Evolutionary conservation across 2,888 invertebrate species (phyloP).

Genomic region (Stenchaetothrips biformis): DNA sequence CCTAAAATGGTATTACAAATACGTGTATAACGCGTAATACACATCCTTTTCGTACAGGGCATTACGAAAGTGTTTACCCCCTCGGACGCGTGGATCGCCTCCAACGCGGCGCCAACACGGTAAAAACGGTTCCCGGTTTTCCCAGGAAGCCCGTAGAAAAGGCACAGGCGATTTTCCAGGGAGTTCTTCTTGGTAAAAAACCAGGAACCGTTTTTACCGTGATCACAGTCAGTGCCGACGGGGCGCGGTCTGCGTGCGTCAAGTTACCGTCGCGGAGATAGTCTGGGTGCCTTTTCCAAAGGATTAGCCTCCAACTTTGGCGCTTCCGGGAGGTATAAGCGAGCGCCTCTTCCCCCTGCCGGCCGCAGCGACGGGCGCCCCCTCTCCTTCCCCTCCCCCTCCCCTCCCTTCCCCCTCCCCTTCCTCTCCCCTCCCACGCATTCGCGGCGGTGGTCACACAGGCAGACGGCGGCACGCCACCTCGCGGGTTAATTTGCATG

Average conservation of each 20-base stretch:
- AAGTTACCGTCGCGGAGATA: constrained; percentile 9
- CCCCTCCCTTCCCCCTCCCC: background rate
- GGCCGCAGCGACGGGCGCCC: background rate
- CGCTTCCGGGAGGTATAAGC: background rate
- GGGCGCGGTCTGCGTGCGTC: background rate
- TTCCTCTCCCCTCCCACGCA: background rate
- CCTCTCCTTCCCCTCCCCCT: background rate
- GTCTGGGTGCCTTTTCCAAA: constrained; percentile 4
- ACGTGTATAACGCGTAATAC: too few species aligned
- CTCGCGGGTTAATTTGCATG: constrained; percentile 11
- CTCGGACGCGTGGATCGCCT: too few species aligned
- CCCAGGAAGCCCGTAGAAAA: too few species aligned
- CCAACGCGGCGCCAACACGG: too few species aligned
- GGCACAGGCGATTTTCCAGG: too few species aligned
- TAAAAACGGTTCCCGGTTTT: too few species aligned
- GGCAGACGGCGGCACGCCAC: background rate
- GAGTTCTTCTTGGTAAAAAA: too few species aligned
- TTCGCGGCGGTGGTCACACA: background rate
- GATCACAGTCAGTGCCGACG: too few species aligned
- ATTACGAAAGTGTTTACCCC: too few species aligned
- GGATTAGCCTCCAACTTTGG: constrained; percentile 4
- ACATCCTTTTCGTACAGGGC: too few species aligned
- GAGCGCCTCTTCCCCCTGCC: background rate
- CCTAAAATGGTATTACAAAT: too few species aligned
- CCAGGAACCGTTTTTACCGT: too few species aligned